Percentiles rank a stretch among this genome's conserved stretches.
Conservation (phyloP, 2,113 vertebrate species). For the Odocoileus hemionus region DNA sequence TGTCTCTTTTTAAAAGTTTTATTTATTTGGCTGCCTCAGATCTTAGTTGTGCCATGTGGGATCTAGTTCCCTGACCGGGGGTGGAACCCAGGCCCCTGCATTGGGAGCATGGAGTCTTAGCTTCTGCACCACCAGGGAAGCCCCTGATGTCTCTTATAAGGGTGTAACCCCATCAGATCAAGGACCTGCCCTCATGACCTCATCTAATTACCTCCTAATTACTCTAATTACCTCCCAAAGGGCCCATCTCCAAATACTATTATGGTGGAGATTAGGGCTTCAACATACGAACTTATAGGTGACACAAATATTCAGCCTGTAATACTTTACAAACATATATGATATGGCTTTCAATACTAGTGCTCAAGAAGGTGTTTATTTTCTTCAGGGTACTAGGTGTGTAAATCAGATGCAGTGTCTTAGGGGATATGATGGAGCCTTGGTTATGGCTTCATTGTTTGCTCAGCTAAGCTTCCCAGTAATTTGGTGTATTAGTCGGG, state of each 20-base stretch:
- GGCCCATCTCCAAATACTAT: background rate
- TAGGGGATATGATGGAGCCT: background rate
- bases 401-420: background rate
- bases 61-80: background rate
- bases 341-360: background rate
- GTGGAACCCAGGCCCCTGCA: background rate
- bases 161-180: background rate
- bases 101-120: background rate
- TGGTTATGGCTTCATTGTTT: background rate
- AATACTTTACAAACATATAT: background rate
- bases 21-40: background rate
- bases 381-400: background rate
- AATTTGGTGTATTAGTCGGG: background rate
- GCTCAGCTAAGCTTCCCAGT: background rate
- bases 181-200: background rate
- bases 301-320: background rate
- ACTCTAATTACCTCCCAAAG: background rate
- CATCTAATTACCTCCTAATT: background rate
- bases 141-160: background rate
- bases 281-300: background rate
- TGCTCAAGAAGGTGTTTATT: background rate
- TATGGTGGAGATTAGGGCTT: background rate
- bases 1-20: background rate
- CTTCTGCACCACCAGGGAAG: background rate
- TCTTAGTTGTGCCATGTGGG: background rate